phyloP scores from a whole-genome alignment of 1,140 invertebrate species.

The Pararge aegeria region DNA sequence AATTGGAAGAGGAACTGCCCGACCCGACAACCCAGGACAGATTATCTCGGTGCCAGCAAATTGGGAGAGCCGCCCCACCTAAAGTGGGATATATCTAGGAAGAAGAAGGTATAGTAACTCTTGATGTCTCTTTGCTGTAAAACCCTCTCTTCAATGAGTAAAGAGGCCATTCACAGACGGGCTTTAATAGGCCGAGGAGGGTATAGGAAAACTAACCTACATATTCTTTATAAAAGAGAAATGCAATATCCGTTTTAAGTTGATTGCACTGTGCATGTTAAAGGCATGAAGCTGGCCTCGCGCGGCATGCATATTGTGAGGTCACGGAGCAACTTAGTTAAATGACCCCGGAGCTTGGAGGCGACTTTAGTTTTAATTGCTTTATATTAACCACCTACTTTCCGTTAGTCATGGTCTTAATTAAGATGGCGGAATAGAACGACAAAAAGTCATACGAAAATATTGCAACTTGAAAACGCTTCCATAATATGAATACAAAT shows the following conservation, averaged over 20 bases:
- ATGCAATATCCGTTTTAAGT: not conserved
- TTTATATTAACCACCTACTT: conserved; percentile 4
- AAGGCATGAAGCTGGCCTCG: conserved; percentile 18
- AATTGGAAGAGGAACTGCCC: too few species aligned
- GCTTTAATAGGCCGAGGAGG: too few species aligned
- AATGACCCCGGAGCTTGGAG: conserved; percentile 13
- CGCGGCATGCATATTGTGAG: conserved; percentile 22
- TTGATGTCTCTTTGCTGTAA: too few species aligned
- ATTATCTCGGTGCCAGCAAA: too few species aligned
- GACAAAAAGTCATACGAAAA: not conserved
- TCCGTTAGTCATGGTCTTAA: not conserved
- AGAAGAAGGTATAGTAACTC: too few species aligned
- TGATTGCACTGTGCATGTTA: not conserved
- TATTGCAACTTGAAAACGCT: not conserved
- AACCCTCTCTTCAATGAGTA: too few species aligned
- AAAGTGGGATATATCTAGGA: too few species aligned
- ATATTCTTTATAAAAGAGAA: too few species aligned
- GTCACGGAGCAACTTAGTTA: conserved; percentile 16
- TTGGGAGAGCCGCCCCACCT: too few species aligned
- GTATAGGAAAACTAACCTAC: too few species aligned
- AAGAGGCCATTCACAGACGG: too few species aligned
- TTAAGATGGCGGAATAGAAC: not conserved
- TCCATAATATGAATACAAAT: not conserved
- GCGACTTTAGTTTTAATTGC: conserved; percentile 9
- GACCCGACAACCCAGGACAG: too few species aligned